A percentile compares a stretch with the other conserved stretches of the same genome.
Conservation (phyloP, 2,797 vertebrate genomes). For the Periparus ater region DNA sequence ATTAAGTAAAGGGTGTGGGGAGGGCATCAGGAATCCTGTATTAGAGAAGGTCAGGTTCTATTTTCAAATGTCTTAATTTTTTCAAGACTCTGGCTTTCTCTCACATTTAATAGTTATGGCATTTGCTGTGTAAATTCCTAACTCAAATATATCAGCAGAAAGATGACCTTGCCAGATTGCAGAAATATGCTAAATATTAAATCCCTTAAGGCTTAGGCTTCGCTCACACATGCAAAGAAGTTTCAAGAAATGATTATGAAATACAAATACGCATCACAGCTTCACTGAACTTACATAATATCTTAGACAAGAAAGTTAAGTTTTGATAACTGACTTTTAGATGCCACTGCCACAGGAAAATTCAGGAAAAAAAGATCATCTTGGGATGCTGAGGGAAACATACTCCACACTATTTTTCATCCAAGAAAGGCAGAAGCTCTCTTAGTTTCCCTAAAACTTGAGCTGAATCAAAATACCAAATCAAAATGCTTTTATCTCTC, state of each 20-base stretch:
- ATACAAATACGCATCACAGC: background rate
- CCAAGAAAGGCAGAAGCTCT: background rate
- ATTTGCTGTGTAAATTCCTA: constrained; percentile 56
- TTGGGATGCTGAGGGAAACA: background rate
- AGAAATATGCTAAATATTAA: constrained; percentile 58
- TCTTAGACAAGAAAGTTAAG: background rate
- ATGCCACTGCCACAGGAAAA: background rate
- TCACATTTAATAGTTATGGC: constrained; percentile 30
- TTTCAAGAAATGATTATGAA: constrained; percentile 55
- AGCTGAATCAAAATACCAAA: background rate
- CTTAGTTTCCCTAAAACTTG: background rate
- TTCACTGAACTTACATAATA: constrained; percentile 23
- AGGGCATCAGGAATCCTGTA: background rate
- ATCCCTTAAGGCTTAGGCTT: constrained; percentile 45
- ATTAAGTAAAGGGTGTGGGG: background rate
- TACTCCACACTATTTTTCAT: background rate
- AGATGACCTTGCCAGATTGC: constrained; percentile 63
- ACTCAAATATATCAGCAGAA: constrained; percentile 49
- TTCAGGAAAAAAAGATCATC: background rate
- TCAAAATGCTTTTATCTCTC: background rate
- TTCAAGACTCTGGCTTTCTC: constrained; percentile 25
- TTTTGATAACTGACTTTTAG: background rate
- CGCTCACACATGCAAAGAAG: constrained; percentile 33
- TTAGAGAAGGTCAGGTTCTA: constrained; percentile 30
- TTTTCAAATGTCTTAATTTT: constrained; percentile 20